Evolutionary conservation across 2,888 invertebrate species (phyloP), one percentile per base, ranked within the genome.

Genomic region (Ormyrus rosae): DNA sequence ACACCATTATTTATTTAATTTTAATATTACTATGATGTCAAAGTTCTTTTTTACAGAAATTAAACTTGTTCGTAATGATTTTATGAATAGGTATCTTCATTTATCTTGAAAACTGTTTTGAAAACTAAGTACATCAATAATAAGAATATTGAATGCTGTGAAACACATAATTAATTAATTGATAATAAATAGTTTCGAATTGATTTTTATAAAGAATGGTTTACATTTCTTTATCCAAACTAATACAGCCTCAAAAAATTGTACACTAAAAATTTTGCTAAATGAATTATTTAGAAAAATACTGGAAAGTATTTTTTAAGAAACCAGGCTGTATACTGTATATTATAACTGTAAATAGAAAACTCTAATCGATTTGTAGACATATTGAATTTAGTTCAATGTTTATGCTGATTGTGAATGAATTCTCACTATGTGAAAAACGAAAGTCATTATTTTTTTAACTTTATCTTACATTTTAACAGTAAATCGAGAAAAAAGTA

Each of bases 1-100:
- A 86, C 86, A 83, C 79, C 84, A 85, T 84, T 84, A 84, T 83
- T 87, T 84, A 85, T 85, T 84, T 84, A 84, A 81, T 82, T 82
- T 83, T 82, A 84, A 83, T 79, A 83, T 83, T 81, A 79, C 69
- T 82, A 75, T 58, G 76, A 70, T 64, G 63, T 64, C 56, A 77
- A 82, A 76, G 45, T 82, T 77, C 71, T 81, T 80, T 80, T 74
- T 77, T 67, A 51, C 61, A 34, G 34, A 34, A 34, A 34, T 34
- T 34, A 34, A 34, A 34, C 34, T 34, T 34, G 34, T 34, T 34
- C 4, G 4, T 34, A 34, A 34, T 34, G 34, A 34, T 34, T 34
- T 34, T 34, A 19, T 34, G 34, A 34, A 34, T 34, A 34, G 34
- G 34, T 34, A 34, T 34, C 34, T 34, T 34, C 34, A 4, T 34